Evolutionary conservation across 1,140 invertebrate species (phyloP), one percentile per base, ranked within the genome.

Genomic region (Drosophila virilis): DNA sequence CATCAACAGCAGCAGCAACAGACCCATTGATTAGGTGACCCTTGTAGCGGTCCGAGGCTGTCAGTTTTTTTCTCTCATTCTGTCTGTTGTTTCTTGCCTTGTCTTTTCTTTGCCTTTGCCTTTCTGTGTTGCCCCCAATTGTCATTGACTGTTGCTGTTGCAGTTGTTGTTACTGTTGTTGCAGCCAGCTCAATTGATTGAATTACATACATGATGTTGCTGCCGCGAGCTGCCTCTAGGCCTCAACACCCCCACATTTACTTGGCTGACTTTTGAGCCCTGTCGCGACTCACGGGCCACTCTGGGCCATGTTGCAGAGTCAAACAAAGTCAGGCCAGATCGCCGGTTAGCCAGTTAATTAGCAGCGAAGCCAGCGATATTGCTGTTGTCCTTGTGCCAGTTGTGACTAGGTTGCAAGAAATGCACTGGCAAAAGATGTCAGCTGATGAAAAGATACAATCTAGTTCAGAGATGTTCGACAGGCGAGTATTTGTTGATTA

Each of bases 21-120:
- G 74, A 84, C 78, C 83, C 82, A 88, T 86, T 86, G 83, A 86
- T 86, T 86, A 83, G 83, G 83, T 86, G 83, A 86, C 83, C 83
- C 83, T 86, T 86, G 83, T 88, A 82, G 83, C 81, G 78, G 83
- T 80, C 81, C 59, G 43, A 60, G 65, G 43, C 75, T 84, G 62
- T 85, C 67, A 57, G 61, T 43, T 59, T 58, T 12, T 35, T 15
- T 10, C 57, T 35, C 28, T 46, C 42, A 42, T 45, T 33, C 77
- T 61, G 43, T 60, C 40, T 28, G 45, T 48, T 71, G 71, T 70
- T 43, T 71, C 45, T 55, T 35, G n/a, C 45, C 8, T 48, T 60
- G 64, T 28, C 64, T 58, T 33, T 51, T 65, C 38, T 45, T 46
- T 71, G 59, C 15, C 38, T n/a, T 43, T 72, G 37, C 33, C 37